A percentile compares a stretch with the other conserved stretches of the same genome.
Evolutionary conservation across 1,140 invertebrate species (phyloP).

Genomic region (Hycleus cichorii): DNA sequence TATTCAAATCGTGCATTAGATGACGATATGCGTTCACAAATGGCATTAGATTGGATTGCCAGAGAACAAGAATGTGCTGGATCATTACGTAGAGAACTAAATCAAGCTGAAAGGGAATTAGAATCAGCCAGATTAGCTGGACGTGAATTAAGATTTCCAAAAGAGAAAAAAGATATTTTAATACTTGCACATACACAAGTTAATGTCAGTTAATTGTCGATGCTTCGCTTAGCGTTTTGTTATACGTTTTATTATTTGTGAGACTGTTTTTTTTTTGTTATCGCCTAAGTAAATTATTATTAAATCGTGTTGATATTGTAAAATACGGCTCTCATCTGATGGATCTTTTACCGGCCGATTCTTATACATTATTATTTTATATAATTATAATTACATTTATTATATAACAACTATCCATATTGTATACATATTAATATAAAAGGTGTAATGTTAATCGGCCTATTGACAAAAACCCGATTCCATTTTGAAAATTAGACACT

Average conservation of each 20-base stretch:
- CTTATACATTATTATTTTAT: too few species aligned
- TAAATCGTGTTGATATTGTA: conserved; percentile 24
- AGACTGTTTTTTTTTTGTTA: conserved; percentile 25
- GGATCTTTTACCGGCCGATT: conserved; percentile 9
- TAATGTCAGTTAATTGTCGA: conserved; percentile 40
- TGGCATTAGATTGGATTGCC: conserved; percentile 94
- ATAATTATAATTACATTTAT: not conserved
- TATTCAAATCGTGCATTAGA: conserved; percentile 84
- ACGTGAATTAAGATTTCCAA: conserved; percentile 84
- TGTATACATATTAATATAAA: too few species aligned
- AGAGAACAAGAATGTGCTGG: conserved; percentile 74
- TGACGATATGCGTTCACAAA: conserved; percentile 92
- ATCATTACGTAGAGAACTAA: conserved; percentile 71
- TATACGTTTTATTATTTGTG: conserved; percentile 24
- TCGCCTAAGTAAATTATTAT: conserved; percentile 24
- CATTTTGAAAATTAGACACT: conserved; percentile 12
- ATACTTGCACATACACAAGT: conserved; percentile 79
- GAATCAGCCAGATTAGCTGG: conserved; percentile 84
- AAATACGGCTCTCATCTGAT: conserved; percentile 15
- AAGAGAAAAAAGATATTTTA: conserved; percentile 92
- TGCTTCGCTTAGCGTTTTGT: conserved; percentile 13
- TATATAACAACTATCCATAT: too few species aligned
- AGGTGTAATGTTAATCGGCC: too few species aligned
- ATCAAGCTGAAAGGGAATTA: conserved; percentile 77
- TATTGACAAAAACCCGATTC: conserved; percentile 14